These are phyloP conservation scores for Sciurus niger DNA, from an alignment of 2,113 vertebrate species.

Conservation along the genomic window DNA sequence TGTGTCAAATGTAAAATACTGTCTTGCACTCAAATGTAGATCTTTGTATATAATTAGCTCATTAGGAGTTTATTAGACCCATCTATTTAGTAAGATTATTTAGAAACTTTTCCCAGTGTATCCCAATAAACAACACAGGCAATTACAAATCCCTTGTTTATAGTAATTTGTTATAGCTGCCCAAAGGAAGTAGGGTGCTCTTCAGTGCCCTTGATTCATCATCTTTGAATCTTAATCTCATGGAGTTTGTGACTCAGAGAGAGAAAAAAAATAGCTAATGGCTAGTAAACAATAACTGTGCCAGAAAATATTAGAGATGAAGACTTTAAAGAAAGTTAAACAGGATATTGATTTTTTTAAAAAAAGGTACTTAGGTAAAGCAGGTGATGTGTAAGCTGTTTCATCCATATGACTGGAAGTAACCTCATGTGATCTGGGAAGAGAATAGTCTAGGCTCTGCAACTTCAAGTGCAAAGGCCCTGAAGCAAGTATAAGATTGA, in stretches of 20 bases:
- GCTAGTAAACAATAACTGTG: background rate
- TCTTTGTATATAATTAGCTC: background rate
- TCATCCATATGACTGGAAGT: background rate
- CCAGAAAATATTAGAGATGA: background rate
- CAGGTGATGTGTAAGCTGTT: background rate
- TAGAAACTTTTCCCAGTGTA: background rate
- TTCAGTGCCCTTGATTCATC: too few species aligned
- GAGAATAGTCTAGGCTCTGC: background rate
- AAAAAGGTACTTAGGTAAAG: background rate
- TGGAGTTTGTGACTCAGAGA: background rate
- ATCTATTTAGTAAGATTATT: background rate
- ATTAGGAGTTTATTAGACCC: background rate
- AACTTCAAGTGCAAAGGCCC: background rate
- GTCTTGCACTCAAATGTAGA: background rate
- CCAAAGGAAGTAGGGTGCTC: too few species aligned
- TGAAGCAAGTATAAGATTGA: background rate
- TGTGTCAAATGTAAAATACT: background rate
- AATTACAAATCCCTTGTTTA: background rate
- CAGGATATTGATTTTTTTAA: background rate
- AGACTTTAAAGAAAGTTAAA: background rate
- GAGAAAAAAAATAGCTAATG: background rate
- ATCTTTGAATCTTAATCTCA: background rate
- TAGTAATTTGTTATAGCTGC: too few species aligned
- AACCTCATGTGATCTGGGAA: background rate
- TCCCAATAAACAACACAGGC: background rate